Conservation (phyloP, 2,888 invertebrate genomes). For the Xanthostigma xanthostigma region DNA sequence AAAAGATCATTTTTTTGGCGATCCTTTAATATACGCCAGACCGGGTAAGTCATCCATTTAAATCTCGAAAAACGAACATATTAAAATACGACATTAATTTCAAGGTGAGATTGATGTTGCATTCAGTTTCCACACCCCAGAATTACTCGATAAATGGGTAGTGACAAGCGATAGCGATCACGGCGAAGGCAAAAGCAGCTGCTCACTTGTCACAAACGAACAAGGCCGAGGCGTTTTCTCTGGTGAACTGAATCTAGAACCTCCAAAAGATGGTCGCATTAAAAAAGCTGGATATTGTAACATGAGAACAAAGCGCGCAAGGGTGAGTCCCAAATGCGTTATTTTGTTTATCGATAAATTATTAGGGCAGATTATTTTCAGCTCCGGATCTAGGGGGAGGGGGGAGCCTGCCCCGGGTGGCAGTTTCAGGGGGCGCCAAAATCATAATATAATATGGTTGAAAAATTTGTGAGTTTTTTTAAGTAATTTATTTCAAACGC, state of each 20-base stretch:
- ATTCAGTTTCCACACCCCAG: slow-evolving; percentile 51
- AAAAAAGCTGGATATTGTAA: slow-evolving; percentile 73
- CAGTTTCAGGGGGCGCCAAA: too few relatives aligned
- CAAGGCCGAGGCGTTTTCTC: slow-evolving; percentile 57
- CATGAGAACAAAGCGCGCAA: slow-evolving; percentile 48
- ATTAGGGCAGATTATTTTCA: neutral
- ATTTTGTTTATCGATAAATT: too few relatives aligned
- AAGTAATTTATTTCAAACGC: too few relatives aligned
- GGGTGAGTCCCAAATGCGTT: slow-evolving; percentile 33
- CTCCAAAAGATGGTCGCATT: slow-evolving; percentile 67
- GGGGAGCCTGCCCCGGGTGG: too few relatives aligned
- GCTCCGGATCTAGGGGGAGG: too few relatives aligned
- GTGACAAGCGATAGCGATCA: slow-evolving; percentile 69
- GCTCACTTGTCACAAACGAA: slow-evolving; percentile 47
- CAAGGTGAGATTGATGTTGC: slow-evolving; percentile 55
- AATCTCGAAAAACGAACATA: neutral
- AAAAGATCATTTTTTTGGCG: slow-evolving; percentile 43
- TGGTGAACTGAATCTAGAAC: slow-evolving; percentile 49
- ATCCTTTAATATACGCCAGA: slow-evolving; percentile 38
- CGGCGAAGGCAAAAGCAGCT: slow-evolving; percentile 60
- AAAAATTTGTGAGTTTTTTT: too few relatives aligned
- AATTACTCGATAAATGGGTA: slow-evolving; percentile 52
- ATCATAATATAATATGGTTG: too few relatives aligned
- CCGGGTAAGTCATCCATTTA: slow-evolving; percentile 28
- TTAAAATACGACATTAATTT: slow-evolving; percentile 12